Evolutionary conservation across 2,113 vertebrate genomes (phyloP).

Genomic region (Mugil cephalus): DNA sequence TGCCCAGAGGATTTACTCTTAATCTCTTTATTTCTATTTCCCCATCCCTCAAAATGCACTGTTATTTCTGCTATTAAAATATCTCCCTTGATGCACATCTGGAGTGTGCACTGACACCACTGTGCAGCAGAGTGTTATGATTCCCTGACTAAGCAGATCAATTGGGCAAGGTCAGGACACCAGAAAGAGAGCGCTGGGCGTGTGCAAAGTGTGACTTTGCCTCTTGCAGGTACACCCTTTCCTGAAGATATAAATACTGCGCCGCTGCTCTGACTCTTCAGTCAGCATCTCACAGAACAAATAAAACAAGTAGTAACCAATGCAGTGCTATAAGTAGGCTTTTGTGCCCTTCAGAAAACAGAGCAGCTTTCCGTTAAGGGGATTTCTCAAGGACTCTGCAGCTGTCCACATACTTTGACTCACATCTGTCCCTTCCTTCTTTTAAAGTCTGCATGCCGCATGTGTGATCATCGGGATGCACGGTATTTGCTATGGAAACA

Average conservation of each 20-base stretch:
- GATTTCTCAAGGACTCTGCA: constrained; percentile 30
- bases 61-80: neutral
- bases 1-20: neutral
- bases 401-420: neutral
- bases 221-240: constrained; percentile 47
- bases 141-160: constrained; percentile 73
- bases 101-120: constrained; percentile 17
- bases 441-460: too few relatives aligned
- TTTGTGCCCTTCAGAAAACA: neutral
- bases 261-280: neutral
- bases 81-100: constrained; percentile 26
- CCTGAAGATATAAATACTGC: constrained; percentile 48
- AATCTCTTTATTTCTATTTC: neutral
- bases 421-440: too few relatives aligned
- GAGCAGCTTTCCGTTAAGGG: too few relatives aligned
- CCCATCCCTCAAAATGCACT: neutral
- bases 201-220: constrained; percentile 66
- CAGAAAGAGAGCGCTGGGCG: constrained; percentile 37
- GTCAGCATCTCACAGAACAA: constrained; percentile 1
- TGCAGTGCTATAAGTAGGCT: neutral
- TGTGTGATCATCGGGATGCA: neutral
- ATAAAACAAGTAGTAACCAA: neutral
- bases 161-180: constrained; percentile 69
- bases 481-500: neutral
- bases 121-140: constrained; percentile 27